A percentile compares a stretch with the other conserved stretches of the same genome.
phyloP scores from a whole-genome alignment of 2,797 vertebrate genomes.

The Onychomys arenicola region DNA sequence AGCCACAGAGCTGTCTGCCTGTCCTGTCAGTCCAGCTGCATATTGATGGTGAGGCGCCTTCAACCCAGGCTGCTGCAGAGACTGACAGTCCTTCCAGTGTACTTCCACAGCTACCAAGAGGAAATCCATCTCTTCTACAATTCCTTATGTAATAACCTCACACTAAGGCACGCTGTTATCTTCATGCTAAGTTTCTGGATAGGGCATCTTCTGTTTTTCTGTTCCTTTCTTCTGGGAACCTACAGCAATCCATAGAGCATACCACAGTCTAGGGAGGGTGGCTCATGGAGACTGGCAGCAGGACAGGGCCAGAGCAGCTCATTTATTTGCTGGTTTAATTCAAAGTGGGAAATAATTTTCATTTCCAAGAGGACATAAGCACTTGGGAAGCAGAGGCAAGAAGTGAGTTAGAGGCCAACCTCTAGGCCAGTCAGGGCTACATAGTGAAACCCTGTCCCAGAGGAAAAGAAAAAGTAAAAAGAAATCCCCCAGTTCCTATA shows the following conservation, averaged over 20 bases:
- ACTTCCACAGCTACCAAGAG: background rate
- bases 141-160: background rate
- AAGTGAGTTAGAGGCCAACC: background rate
- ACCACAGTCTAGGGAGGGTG: background rate
- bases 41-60: background rate
- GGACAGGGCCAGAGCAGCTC: background rate
- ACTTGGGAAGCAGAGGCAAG: background rate
- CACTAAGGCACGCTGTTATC: background rate
- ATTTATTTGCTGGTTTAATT: background rate
- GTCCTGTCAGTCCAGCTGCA: background rate
- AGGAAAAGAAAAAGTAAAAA: background rate
- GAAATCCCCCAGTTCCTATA: background rate
- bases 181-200: background rate
- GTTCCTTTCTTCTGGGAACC: background rate
- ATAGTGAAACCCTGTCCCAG: background rate
- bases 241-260: rapidly evolving
- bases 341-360: background rate
- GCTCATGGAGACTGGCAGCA: background rate
- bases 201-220: background rate
- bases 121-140: too few species aligned
- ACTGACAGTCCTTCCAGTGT: background rate
- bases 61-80: background rate
- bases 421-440: background rate
- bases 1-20: background rate
- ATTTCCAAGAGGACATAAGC: background rate